Evolutionary conservation across 1,140 invertebrate genomes (phyloP).

Genomic region (Neotoxoptera formosana): DNA sequence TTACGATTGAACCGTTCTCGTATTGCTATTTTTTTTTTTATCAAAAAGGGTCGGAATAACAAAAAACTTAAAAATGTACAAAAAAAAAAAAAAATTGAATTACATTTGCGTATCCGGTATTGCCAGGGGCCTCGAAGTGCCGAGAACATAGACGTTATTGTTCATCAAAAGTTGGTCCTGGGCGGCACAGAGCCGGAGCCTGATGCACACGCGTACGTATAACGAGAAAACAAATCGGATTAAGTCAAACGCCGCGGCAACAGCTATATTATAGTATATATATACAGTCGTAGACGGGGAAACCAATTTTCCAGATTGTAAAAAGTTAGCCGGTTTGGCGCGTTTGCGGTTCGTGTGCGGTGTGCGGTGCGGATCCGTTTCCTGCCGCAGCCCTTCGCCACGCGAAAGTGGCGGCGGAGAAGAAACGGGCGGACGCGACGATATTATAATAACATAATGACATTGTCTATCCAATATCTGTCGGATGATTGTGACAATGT

Average conservation of each 20-base stretch:
- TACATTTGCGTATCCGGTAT: not conserved
- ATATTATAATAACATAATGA: constrained; percentile 34
- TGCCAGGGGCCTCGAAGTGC: not conserved
- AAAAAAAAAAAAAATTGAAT: not conserved
- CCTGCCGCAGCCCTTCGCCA: not conserved
- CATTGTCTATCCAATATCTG: constrained; percentile 41
- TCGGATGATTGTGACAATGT: constrained; percentile 31
- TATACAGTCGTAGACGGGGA: not conserved
- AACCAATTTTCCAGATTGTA: constrained; percentile 54
- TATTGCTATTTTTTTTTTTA: not conserved
- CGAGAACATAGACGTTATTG: not conserved
- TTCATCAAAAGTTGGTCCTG: constrained; percentile 29
- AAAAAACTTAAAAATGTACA: not conserved
- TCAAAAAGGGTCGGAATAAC: not conserved
- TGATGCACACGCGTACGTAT: not conserved
- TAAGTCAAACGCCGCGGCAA: not conserved
- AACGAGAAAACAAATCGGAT: constrained; percentile 53
- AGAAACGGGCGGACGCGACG: not conserved
- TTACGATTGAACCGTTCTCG: not conserved
- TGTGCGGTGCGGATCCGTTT: not conserved
- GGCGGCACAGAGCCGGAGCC: not conserved
- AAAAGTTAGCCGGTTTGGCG: constrained; percentile 41
- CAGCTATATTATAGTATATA: not conserved
- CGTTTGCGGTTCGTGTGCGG: not conserved
- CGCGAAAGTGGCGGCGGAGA: no score